phyloP scores from a whole-genome alignment of 2,113 vertebrate species.

The Melanerpes formicivorus region DNA sequence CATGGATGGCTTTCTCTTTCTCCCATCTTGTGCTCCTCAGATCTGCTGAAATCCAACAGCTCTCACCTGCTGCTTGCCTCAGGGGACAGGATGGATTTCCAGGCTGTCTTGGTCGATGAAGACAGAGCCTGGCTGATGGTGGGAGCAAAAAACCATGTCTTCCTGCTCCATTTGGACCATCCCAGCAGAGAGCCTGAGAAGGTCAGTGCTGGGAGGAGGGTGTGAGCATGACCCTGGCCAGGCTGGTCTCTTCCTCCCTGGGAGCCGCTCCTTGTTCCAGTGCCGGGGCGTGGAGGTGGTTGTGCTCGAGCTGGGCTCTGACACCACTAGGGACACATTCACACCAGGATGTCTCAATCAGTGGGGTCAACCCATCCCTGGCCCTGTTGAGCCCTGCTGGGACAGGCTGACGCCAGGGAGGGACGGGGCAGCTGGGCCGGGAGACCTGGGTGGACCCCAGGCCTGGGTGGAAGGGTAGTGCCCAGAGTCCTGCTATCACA shows the following conservation, averaged over 20 bases:
- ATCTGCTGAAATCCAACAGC: constrained; percentile 77
- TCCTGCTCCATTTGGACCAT: constrained; percentile 81
- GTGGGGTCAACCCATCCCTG: constrained; percentile 1
- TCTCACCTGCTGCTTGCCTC: constrained; percentile 75
- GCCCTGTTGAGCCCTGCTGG: background rate
- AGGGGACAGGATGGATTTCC: constrained; percentile 72
- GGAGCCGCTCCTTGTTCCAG: background rate
- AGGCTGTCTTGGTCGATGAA: constrained; percentile 83
- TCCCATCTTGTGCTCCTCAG: constrained; percentile 53
- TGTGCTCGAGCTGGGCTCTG: background rate
- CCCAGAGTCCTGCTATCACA: background rate
- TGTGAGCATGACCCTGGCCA: background rate
- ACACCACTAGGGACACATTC: background rate
- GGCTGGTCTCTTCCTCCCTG: background rate
- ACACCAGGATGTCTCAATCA: constrained; percentile 1
- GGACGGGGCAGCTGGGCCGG: background rate
- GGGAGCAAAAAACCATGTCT: constrained; percentile 84
- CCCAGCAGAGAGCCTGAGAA: constrained; percentile 70
- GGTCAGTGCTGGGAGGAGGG: constrained; percentile 65
- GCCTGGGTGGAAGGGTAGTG: background rate
- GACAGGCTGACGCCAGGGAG: background rate
- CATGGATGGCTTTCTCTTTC: background rate
- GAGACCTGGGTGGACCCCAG: background rate
- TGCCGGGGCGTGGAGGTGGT: background rate
- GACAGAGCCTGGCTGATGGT: constrained; percentile 84